These are phyloP conservation scores for Salpingus planirostris DNA, from an alignment of 2,888 invertebrate species.

Conservation along the genomic window DNA sequence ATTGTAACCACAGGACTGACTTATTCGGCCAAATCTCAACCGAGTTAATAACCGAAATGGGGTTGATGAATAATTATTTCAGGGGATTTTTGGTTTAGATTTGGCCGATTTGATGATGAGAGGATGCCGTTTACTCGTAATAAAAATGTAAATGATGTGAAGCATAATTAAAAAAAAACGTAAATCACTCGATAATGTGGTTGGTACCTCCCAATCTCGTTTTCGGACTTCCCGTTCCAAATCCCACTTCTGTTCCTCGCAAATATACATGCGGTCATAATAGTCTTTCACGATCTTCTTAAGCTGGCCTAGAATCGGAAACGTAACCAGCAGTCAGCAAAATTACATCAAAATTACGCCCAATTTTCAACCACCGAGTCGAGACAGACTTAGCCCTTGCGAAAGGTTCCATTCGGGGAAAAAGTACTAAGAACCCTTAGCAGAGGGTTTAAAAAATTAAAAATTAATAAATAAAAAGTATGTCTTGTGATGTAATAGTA, in stretches of 20 bases:
- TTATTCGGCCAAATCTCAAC: constrained; percentile 18
- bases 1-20: constrained; percentile 27
- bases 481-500: too few species aligned
- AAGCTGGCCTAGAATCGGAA: constrained; percentile 65
- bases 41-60: constrained; percentile 10
- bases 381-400: too few species aligned
- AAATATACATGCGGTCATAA: constrained; percentile 92
- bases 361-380: too few species aligned
- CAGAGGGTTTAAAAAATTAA: too few species aligned
- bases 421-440: too few species aligned
- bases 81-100: too few species aligned
- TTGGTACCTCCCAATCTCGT: constrained; percentile 97
- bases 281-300: constrained; percentile 92
- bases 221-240: constrained; percentile 99
- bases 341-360: too few species aligned
- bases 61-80: too few species aligned
- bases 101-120: constrained; percentile 6
- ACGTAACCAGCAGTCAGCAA: constrained; percentile 40
- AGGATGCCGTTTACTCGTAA: constrained; percentile 5
- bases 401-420: too few species aligned
- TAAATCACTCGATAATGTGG: constrained; percentile 9
- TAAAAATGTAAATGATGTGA: constrained; percentile 24
- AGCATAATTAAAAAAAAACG: constrained; percentile 29
- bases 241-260: constrained; percentile 99
- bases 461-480: too few species aligned